Conservation (phyloP, 2,797 vertebrate species). For the Poeciliopsis turneri region DNA sequence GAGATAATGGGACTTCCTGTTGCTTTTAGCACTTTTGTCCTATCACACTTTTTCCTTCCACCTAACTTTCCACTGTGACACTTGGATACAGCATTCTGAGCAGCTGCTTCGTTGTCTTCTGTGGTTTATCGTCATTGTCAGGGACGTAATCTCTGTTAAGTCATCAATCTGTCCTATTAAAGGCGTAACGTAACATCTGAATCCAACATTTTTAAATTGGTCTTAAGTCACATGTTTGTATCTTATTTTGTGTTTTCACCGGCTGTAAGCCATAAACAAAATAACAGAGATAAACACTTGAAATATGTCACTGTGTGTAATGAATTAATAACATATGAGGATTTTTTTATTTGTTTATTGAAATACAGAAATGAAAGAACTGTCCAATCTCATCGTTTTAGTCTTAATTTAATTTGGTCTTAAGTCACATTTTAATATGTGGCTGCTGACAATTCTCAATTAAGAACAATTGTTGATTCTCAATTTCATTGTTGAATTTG, state of each 20-base stretch:
- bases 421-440: no score
- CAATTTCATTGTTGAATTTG: no score
- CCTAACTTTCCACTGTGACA: background rate
- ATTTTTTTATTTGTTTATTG: no score
- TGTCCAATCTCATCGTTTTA: no score
- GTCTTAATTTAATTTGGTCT: no score
- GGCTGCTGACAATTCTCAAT: no score
- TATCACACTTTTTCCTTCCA: background rate
- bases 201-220: background rate
- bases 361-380: no score
- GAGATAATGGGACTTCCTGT: background rate
- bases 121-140: background rate
- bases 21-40: background rate
- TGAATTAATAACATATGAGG: no score
- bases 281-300: no score
- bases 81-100: background rate
- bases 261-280: background rate
- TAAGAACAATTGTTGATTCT: no score
- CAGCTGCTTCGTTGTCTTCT: background rate
- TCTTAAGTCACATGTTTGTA: background rate
- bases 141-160: background rate
- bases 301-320: no score
- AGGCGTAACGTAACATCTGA: background rate
- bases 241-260: background rate
- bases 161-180: background rate